Evolutionary conservation across 2,113 vertebrate species (phyloP), one percentile per base, ranked within the genome.

Genomic region (Alouatta palliata): DNA sequence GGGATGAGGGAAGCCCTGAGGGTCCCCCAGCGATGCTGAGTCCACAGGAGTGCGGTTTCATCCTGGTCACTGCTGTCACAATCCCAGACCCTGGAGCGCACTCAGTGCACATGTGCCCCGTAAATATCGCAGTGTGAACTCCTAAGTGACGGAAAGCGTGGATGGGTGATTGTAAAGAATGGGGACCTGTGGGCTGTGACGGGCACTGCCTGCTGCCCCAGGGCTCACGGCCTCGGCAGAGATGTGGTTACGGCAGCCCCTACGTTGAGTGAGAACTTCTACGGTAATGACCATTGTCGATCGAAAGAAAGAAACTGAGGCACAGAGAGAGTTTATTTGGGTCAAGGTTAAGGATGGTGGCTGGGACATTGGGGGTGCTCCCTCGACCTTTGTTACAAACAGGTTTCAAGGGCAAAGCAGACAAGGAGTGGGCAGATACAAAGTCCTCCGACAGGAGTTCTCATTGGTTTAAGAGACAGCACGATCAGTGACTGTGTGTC

Each of bases 71-170:
- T 2, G 3, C 11, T 0, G 13, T n/a, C 40, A 16, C 21, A 2
- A 10, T 19, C 64, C 52, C 35, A 58, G 87, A 4, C 3, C 64
- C 17, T 6, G 1, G 32, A 75, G 82, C 10, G 27, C 16, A n/a
- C 9, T 19, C 7, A 0, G 58, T 20, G 14, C 61, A 3, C 1
- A 0, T 0, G 3, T 2, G 37, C 45, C 49, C 83, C 10, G 0
- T 6, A 14, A 3, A 1, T 3, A 11, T 3, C 3, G 8, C 5
- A 0, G 13, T 5, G 27, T 3, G 16, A 43, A 45, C 35, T 14
- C 13, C 1, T 20, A 17, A 13, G 14, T 0, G 4, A 13, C 0
- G 2, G 68, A 8, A 25, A 30, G 8, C 0, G 0, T 7, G 54
- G 30, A 4, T 12, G 68, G n/a, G n/a, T 1, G 7, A 9, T 52